A percentile compares a stretch with the other conserved stretches of the same genome.
Evolutionary conservation across 2,113 vertebrate genomes (phyloP).

Genomic region (Trinectes maculatus): DNA sequence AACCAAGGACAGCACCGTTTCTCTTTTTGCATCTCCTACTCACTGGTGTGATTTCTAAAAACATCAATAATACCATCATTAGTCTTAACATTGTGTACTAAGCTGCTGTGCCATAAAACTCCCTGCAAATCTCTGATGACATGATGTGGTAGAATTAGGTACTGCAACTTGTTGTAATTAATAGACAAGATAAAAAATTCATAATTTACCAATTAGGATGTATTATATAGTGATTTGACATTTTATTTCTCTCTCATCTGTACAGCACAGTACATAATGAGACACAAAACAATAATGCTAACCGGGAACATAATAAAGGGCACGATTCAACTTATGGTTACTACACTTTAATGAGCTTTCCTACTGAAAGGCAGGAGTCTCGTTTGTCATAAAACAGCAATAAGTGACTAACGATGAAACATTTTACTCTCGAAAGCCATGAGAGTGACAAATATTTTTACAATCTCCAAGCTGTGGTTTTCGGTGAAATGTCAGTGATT

Average conservation of each 20-base stretch:
- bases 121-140: slow-evolving; percentile 51
- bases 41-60: slow-evolving; percentile 6
- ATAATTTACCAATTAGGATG: slow-evolving; percentile 1
- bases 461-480: slow-evolving; percentile 57
- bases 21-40: not conserved
- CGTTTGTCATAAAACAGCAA: slow-evolving; percentile 45
- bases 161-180: slow-evolving; percentile 46
- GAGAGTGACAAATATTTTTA: slow-evolving; percentile 53
- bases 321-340: slow-evolving; percentile 39
- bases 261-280: slow-evolving; percentile 67
- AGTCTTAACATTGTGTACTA: not conserved
- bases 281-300: slow-evolving; percentile 68
- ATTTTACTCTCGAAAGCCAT: slow-evolving; percentile 42
- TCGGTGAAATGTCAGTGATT: slow-evolving; percentile 32
- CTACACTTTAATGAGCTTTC: slow-evolving; percentile 37
- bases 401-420: slow-evolving; percentile 34
- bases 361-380: slow-evolving; percentile 25
- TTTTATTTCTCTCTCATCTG: slow-evolving; percentile 72
- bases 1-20: not conserved
- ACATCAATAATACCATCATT: not conserved
- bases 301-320: slow-evolving; percentile 54
- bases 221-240: too few species aligned
- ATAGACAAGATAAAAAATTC: slow-evolving; percentile 8
- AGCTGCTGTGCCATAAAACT: not conserved
- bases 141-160: slow-evolving; percentile 51